Evolutionary conservation across 2,113 vertebrate species (phyloP).

Genomic region (Origma solitaria): DNA sequence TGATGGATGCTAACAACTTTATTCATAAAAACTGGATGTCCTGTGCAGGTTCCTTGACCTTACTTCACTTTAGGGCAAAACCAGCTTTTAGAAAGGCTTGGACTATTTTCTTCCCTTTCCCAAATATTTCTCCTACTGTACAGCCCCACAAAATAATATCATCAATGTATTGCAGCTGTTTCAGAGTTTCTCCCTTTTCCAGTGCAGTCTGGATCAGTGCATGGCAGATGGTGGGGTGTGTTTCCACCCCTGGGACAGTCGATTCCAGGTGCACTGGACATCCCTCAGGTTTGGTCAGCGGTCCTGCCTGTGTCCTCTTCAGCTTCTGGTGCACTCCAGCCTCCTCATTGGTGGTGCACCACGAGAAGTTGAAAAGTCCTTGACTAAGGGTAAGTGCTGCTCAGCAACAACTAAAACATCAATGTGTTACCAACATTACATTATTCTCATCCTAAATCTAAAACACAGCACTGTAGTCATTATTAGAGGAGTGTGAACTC

Average conservation of each 20-base stretch:
- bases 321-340: neutral
- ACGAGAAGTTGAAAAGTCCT: neutral
- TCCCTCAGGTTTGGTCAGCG: neutral
- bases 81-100: neutral
- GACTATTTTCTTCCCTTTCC: neutral
- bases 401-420: neutral
- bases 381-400: neutral
- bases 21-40: neutral
- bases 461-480: rapidly evolving
- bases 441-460: neutral
- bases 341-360: neutral
- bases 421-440: neutral
- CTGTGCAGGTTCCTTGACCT: neutral
- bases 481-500: neutral
- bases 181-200: neutral
- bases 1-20: neutral
- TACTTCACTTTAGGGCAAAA: neutral
- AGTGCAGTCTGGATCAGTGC: neutral
- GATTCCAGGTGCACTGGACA: neutral
- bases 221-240: neutral
- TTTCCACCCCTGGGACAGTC: neutral
- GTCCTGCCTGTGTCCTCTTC: neutral
- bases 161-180: rapidly evolving
- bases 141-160: too few relatives aligned
- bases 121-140: neutral